Evolutionary conservation across 2,888 invertebrate species (phyloP).

Genomic region (Spodoptera littoralis): DNA sequence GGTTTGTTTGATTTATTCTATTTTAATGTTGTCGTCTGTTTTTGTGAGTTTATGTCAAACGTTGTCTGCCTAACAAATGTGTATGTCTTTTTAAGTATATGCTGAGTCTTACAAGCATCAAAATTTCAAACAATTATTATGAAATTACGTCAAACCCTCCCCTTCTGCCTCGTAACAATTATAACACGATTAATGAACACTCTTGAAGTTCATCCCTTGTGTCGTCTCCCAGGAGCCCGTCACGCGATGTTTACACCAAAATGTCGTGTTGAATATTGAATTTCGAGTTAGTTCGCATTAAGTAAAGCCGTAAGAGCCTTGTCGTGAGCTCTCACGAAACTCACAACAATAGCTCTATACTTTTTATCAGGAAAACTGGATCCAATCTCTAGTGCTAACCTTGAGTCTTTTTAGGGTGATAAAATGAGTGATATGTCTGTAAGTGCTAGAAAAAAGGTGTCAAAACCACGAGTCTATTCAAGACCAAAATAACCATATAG

Average conservation of each 20-base stretch:
- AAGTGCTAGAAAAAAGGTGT: conserved; percentile 17
- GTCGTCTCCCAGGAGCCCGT: conserved; percentile 61
- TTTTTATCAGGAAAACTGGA: conserved; percentile 26
- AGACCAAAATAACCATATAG: conserved; percentile 2
- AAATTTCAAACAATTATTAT: too few species aligned
- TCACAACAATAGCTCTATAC: conserved; percentile 24
- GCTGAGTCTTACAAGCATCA: too few species aligned
- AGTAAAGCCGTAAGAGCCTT: conserved; percentile 62
- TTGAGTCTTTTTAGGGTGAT: conserved; percentile 9
- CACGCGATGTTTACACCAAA: conserved; percentile 83
- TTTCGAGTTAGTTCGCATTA: conserved; percentile 78
- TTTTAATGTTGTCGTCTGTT: too few species aligned
- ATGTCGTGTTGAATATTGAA: conserved; percentile 85
- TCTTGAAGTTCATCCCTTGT: conserved; percentile 54
- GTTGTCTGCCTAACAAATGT: too few species aligned
- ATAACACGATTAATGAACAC: conserved; percentile 39
- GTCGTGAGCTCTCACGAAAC: conserved; percentile 34
- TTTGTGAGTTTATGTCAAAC: too few species aligned
- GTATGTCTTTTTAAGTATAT: too few species aligned
- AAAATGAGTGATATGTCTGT: conserved; percentile 13
- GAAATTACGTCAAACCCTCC: background rate
- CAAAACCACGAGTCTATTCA: conserved; percentile 11
- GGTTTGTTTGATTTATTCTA: too few species aligned
- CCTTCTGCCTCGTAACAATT: conserved; percentile 21
- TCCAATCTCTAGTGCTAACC: conserved; percentile 12